Base-by-base conservation (phyloP, 1,140 invertebrate species). In the Bombus superbus region DNA sequence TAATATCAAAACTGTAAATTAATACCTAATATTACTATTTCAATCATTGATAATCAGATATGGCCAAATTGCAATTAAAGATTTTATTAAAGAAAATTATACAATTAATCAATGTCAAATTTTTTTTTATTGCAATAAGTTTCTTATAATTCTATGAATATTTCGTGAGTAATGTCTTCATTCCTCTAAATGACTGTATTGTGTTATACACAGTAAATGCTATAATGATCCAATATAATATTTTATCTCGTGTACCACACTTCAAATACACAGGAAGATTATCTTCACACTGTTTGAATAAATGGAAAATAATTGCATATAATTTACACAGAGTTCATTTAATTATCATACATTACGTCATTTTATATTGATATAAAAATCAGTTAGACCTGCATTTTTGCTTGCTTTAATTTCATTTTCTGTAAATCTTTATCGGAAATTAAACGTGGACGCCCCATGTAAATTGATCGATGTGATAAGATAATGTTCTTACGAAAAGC, bases 231-330 rank as follows among this genome's bases (percentile, higher is more conserved):
- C 90, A 92, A 86, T 96, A 97, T 0, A 97, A 81, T 11, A 96
- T 86, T 85, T 95, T 95, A 90, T 97, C 97, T n/a, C 90, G 87
- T 3, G 92, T 62, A 8, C 96, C 97, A 38, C 94, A 94, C 92
- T 97, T 97, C 42, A 97, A 91, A 90, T 96, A 96, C n/a, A 97
- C 92, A 4, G 96, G 96, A 73, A 95, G 91, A 28, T 95, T 96
- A 92, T 97, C 96, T 35, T 96, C 94, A 66, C 93, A 92, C 95
- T 96, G 92, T 47, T 92, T 88, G 90, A 77, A 86, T 86, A 90
- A 92, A 86, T 47, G 8, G 72, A 81, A 22, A 25, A 0, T 71
- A 64, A 59, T 79, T 40, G 64, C n/a, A 32, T 68, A 47, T 71
- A 78, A 86, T 59, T 10, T 64, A 53, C 10, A 68, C 3, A 13